phyloP scores from a whole-genome alignment of 2,113 vertebrate species.

The Brachyhypopomus gauderio region DNA sequence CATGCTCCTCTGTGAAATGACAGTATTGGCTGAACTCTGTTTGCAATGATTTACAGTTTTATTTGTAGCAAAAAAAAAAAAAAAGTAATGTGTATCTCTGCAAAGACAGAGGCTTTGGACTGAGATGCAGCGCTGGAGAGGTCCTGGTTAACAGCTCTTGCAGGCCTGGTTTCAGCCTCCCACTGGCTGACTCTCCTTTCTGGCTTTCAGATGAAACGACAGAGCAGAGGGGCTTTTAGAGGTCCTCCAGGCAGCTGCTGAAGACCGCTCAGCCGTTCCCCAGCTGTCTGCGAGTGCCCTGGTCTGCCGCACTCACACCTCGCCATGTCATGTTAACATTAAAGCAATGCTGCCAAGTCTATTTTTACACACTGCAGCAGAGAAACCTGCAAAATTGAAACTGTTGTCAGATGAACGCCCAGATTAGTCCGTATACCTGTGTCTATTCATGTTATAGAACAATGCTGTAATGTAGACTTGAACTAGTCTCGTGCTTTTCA shows the following conservation, averaged over 20 bases:
- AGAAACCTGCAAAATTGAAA: not conserved
- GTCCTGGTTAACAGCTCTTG: not conserved
- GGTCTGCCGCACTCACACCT: not conserved
- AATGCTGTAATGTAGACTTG: not conserved
- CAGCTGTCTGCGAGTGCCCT: not conserved
- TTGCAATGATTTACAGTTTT: too few species aligned
- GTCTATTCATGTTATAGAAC: not conserved
- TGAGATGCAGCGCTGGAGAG: not conserved
- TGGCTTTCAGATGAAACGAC: not conserved
- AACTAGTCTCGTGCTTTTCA: not conserved
- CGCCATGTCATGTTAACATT: not conserved
- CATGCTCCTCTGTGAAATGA: not conserved
- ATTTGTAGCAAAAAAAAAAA: too few species aligned
- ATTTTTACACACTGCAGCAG: not conserved
- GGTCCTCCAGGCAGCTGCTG: not conserved
- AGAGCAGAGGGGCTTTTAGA: not conserved
- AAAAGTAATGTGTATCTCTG: too few species aligned
- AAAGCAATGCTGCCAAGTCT: not conserved
- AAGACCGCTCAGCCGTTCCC: not conserved
- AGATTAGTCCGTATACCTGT: not conserved
- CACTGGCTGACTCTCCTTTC: not conserved
- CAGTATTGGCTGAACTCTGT: not conserved
- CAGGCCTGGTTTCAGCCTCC: not conserved
- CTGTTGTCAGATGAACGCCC: not conserved
- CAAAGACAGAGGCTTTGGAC: not conserved